Evolutionary conservation across 2,888 invertebrate genomes (phyloP).

Genomic region (Octonoba sinensis): DNA sequence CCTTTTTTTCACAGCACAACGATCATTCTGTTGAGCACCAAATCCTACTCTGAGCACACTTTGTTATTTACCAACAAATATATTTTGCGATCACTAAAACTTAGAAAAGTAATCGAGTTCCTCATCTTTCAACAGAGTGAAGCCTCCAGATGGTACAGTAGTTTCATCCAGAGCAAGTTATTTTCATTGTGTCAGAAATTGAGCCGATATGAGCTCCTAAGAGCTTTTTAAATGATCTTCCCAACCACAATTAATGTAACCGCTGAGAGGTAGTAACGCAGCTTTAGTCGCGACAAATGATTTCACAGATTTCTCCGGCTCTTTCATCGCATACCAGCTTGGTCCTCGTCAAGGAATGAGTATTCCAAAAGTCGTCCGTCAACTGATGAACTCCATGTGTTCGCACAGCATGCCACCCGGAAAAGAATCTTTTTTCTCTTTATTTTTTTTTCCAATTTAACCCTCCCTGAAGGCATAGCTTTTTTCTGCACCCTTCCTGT

Average conservation of each 20-base stretch:
- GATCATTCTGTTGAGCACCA: no score
- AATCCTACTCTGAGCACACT: no score
- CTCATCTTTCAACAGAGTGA: no score
- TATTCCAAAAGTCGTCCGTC: slow-evolving; percentile 48
- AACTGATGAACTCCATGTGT: slow-evolving; percentile 64
- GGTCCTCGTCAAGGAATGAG: slow-evolving; percentile 48
- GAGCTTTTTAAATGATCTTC: slow-evolving; percentile 14
- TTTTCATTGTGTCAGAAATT: slow-evolving; percentile 42
- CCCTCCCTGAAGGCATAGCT: not conserved
- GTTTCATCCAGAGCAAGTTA: slow-evolving; percentile 16
- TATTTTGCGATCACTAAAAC: no score
- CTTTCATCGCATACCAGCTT: slow-evolving; percentile 40
- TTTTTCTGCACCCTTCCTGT: slow-evolving; percentile 2
- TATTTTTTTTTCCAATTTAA: not conserved
- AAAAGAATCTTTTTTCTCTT: slow-evolving; percentile 9
- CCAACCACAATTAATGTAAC: slow-evolving; percentile 39
- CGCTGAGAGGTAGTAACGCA: slow-evolving; percentile 29
- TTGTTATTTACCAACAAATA: no score
- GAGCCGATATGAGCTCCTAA: slow-evolving; percentile 21
- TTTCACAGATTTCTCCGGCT: slow-evolving; percentile 44
- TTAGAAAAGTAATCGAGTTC: no score
- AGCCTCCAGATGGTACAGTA: slow-evolving; percentile 30
- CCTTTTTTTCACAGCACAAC: no score
- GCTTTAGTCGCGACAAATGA: slow-evolving; percentile 48
- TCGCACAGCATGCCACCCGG: slow-evolving; percentile 50